phyloP scores from a whole-genome alignment of 35 echinoderm and acorn worm genomes.

The Antedon bifida region DNA sequence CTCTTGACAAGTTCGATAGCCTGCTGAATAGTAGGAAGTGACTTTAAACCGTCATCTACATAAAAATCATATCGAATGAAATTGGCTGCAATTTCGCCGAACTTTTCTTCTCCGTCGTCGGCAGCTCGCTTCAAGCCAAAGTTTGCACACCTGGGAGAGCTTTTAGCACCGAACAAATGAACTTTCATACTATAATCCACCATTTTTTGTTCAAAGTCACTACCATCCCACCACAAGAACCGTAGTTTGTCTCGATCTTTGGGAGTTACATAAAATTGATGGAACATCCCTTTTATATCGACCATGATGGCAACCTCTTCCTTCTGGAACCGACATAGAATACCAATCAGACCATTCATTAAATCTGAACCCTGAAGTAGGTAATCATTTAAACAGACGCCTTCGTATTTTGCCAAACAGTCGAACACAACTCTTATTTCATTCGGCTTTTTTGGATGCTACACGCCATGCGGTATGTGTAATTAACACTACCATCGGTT shows the following conservation, averaged over 20 bases:
- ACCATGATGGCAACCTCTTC: constrained; percentile 3
- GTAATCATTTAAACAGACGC: background rate
- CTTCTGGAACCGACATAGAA: constrained; percentile 8
- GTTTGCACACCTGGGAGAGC: constrained; percentile 6
- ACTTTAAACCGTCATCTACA: constrained; percentile 35
- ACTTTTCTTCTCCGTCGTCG: constrained; percentile 19
- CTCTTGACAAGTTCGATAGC: background rate
- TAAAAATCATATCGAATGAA: constrained; percentile 52
- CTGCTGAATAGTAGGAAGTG: background rate
- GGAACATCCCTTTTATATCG: constrained; percentile 34
- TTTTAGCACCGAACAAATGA: background rate
- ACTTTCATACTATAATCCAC: background rate
- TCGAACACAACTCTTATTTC: constrained; percentile 3
- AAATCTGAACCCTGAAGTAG: constrained; percentile 7
- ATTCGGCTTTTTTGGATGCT: background rate
- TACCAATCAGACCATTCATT: constrained; percentile 1
- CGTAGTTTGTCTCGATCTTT: background rate
- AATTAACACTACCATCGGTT: background rate
- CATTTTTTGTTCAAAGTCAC: background rate
- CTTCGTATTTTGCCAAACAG: constrained; percentile 14
- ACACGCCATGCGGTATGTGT: constrained; percentile 5
- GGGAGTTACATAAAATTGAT: constrained; percentile 6
- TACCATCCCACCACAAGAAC: background rate
- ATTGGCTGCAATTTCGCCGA: constrained; percentile 18
- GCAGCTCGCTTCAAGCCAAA: constrained; percentile 49